Conservation (phyloP, 2,797 vertebrate genomes). For the Hybognathus amarus region DNA sequence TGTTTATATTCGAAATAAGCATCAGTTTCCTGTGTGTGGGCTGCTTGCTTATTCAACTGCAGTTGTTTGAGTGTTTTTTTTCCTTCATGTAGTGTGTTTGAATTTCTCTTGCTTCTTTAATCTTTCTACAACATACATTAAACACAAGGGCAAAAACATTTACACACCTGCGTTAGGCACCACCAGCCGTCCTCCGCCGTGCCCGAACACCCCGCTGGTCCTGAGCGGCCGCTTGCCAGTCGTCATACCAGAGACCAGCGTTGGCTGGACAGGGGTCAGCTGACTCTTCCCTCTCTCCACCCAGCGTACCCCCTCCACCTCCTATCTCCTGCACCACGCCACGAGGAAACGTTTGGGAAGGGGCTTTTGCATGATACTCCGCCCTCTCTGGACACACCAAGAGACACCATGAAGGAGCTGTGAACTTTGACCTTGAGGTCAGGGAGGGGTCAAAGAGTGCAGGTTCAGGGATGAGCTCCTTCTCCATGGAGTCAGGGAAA, state of each 20-base stretch:
- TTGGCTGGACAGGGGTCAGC: slow-evolving; percentile 79
- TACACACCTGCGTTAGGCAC: slow-evolving; percentile 87
- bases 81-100: not conserved
- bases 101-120: not conserved
- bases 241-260: slow-evolving; percentile 72
- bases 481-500: slow-evolving; percentile 94
- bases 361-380: slow-evolving; percentile 83
- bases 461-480: slow-evolving; percentile 83
- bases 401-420: slow-evolving; percentile 82
- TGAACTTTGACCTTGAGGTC: slow-evolving; percentile 94
- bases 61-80: not conserved
- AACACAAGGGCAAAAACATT: not conserved
- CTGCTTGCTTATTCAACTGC: not conserved
- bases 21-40: not conserved
- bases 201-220: slow-evolving; percentile 85
- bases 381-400: slow-evolving; percentile 85
- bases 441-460: slow-evolving; percentile 87
- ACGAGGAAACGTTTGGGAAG: slow-evolving; percentile 88
- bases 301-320: slow-evolving; percentile 74
- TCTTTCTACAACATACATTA: not conserved
- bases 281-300: slow-evolving; percentile 78
- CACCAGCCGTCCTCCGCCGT: slow-evolving; percentile 88
- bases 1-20: not conserved
- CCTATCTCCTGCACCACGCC: slow-evolving; percentile 81
- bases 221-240: slow-evolving; percentile 79